A percentile compares a stretch with the other conserved stretches of the same genome.
Conservation (phyloP, 2,113 vertebrate species). For the Heloderma charlesbogerti region DNA sequence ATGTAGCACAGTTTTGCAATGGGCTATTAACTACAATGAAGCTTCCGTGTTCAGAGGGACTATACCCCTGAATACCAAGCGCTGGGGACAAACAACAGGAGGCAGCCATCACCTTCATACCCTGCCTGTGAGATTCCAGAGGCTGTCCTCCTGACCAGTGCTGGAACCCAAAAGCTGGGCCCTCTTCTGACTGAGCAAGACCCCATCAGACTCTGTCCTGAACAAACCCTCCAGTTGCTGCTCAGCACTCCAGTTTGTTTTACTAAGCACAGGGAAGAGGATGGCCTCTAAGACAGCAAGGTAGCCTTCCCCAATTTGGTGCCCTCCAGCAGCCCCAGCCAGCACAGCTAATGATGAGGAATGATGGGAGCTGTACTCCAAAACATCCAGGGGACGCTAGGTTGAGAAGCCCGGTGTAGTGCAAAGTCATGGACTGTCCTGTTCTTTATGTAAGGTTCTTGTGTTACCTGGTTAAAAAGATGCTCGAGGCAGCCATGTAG, state of each 20-base stretch:
- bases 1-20: neutral
- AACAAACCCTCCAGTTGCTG: neutral
- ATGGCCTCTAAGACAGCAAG: neutral
- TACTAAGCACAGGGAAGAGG: neutral
- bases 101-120: neutral
- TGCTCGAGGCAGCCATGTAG: slow-evolving; percentile 97
- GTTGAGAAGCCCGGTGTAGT: neutral
- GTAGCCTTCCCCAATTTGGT: too few species aligned
- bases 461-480: slow-evolving; percentile 92
- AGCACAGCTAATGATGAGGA: too few species aligned
- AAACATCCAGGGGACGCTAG: neutral
- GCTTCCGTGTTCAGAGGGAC: neutral
- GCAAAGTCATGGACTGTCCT: neutral
- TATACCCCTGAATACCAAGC: neutral
- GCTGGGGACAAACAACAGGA: neutral
- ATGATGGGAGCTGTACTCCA: too few species aligned
- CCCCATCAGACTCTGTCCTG: neutral
- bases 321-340: too few species aligned
- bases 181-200: neutral
- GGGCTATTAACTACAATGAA: neutral
- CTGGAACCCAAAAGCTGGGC: neutral
- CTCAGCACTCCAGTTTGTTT: neutral
- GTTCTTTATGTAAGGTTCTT: neutral
- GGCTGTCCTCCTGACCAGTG: neutral
- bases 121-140: neutral